A percentile compares a stretch with the other conserved stretches of the same genome.
Conservation (phyloP, 2,113 vertebrate species). For the Alosa alosa region DNA sequence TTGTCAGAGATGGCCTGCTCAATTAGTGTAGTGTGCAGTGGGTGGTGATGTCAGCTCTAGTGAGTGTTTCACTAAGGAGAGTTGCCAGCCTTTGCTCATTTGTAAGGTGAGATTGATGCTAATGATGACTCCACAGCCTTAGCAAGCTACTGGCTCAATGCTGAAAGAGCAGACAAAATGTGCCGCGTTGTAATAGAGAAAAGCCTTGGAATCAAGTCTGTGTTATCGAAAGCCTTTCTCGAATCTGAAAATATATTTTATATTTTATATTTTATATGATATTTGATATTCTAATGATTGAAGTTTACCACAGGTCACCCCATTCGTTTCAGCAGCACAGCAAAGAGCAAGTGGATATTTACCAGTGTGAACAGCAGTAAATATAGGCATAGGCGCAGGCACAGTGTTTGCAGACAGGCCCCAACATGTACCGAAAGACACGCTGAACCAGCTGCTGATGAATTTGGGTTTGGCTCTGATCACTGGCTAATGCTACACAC, state of each 20-base stretch:
- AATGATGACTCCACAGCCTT: background rate
- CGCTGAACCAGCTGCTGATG: background rate
- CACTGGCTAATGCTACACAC: background rate
- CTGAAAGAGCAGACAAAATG: background rate
- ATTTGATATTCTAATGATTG: too few relatives aligned
- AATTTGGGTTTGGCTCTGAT: background rate
- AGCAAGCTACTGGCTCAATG: background rate
- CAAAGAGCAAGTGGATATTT: background rate
- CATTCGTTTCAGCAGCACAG: background rate
- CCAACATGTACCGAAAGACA: background rate
- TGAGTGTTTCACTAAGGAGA: background rate
- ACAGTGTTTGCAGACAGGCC: background rate
- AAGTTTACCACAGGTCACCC: background rate
- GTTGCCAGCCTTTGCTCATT: background rate
- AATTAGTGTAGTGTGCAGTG: background rate
- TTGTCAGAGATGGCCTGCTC: background rate
- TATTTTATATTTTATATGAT: background rate
- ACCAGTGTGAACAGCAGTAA: background rate
- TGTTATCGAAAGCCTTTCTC: background rate
- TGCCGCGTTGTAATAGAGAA: background rate
- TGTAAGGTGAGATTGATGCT: background rate
- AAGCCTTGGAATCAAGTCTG: background rate
- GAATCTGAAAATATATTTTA: background rate
- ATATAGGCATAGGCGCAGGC: background rate
- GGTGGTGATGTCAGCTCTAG: background rate